A percentile compares a stretch with the other conserved stretches of the same genome.
Conservation (phyloP, 2,113 vertebrate species). For the Tenrec ecaudatus region DNA sequence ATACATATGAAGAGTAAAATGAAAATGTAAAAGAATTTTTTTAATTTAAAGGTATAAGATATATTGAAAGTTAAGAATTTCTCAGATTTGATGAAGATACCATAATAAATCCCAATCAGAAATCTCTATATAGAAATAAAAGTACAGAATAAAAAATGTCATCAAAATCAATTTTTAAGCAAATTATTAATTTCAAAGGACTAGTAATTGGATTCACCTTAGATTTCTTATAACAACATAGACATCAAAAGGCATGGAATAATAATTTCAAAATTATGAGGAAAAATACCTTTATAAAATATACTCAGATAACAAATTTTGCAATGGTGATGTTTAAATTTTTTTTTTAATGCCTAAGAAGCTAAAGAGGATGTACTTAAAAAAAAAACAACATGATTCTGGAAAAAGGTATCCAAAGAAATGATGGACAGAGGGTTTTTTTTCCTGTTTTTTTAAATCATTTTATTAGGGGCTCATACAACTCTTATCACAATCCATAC, state of each 20-base stretch:
- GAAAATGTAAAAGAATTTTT: background rate
- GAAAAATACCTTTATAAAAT: slow-evolving; percentile 9
- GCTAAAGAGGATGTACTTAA: background rate
- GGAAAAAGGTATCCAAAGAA: slow-evolving; percentile 14
- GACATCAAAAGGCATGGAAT: background rate
- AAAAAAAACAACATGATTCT: slow-evolving; percentile 11
- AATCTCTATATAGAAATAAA: background rate
- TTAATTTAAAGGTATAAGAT: slow-evolving; percentile 7
- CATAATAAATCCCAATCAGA: background rate
- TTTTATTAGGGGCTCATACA: too few relatives aligned
- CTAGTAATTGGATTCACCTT: background rate
- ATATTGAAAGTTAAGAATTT: background rate
- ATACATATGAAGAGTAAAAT: background rate
- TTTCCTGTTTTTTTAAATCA: too few relatives aligned
- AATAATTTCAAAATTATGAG: slow-evolving; percentile 37
- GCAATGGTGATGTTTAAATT: background rate
- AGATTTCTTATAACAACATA: background rate
- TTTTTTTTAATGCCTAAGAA: too few relatives aligned
- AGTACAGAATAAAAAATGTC: background rate
- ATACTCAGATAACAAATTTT: slow-evolving; percentile 3
- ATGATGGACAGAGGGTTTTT: background rate
- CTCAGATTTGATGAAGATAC: slow-evolving; percentile 11
- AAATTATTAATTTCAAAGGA: slow-evolving; percentile 35
- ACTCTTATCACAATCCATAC: too few relatives aligned
- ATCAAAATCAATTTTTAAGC: background rate